Base-by-base conservation (phyloP, 2,888 invertebrate species). In the Oeneis ivallda region DNA sequence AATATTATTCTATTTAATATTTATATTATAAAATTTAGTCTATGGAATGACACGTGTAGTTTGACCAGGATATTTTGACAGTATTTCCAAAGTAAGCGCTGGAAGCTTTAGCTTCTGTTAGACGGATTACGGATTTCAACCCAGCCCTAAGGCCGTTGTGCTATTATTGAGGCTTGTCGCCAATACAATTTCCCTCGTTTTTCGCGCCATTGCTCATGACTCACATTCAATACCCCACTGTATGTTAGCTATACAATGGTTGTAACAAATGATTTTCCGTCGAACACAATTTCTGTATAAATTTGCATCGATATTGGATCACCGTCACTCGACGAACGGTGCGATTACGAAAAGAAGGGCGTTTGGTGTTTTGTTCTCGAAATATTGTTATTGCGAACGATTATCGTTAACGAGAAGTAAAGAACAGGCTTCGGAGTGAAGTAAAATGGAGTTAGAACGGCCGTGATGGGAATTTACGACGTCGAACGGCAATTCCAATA, bases 291-390 rank as follows among this genome's bases (percentile, higher is more conserved):
- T 68, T 66, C 45, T 64, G 49, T 45, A 61, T 57, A 57, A 66
- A 66, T 69, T 69, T 69, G 59, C 69, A 64, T 69, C 43, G 58
- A 66, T 69, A 66, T 69, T 69, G 66, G 66, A 62, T 64, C 64
- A 66, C 52, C 34, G 57, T 34, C 37, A 13, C 50, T 26, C 56
- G 62, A 62, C 50, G 52, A 47, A 4, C 26, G 60, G 49, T 43
- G 43, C 49, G 53, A 68, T 62, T 61, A 50, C 39, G 39, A 9
- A 19, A 13, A 64, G 45, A 52, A 37, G 17, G 11, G 61, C 50
- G 41, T 60, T 66, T 53, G 63, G 45, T 66, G 53, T 53, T 57
- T 57, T 15, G 4, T 54, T 34, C 53, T 57, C 64, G 53, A 66
- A 64, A 66, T 64, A 63, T 56, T 45, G 43, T 68, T 64, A 66